These are phyloP conservation scores for Ennomos quercinarius DNA, from an alignment of 2,888 invertebrate genomes.

Conservation along the genomic window DNA sequence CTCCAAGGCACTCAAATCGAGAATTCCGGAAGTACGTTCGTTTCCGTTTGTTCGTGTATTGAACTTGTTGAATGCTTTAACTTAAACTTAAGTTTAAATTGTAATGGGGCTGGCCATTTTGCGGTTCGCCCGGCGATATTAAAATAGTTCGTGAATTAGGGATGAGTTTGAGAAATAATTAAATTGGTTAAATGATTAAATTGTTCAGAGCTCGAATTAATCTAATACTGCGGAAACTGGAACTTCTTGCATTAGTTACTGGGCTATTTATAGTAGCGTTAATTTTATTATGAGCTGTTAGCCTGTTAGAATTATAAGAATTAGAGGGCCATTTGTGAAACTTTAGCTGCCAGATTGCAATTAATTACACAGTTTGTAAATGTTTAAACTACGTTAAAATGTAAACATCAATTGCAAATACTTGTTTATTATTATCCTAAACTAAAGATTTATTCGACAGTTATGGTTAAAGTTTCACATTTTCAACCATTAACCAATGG, in stretches of 20 bases:
- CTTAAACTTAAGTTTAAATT: constrained; percentile 8
- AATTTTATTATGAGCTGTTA: too few species aligned
- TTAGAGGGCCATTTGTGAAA: too few species aligned
- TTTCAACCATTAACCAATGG: too few species aligned
- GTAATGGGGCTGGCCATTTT: constrained; percentile 10
- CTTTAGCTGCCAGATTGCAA: too few species aligned
- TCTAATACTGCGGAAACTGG: background rate
- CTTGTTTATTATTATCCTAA: too few species aligned
- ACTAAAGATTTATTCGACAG: too few species aligned
- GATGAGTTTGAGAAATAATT: background rate
- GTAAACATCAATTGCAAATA: too few species aligned
- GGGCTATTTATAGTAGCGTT: background rate
- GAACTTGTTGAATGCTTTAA: constrained; percentile 24
- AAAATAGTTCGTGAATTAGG: constrained; percentile 21
- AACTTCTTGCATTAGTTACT: background rate
- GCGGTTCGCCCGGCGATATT: constrained; percentile 16
- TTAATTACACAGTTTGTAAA: too few species aligned
- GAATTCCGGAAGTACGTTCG: background rate
- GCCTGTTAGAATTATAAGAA: too few species aligned
- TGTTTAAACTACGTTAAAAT: too few species aligned
- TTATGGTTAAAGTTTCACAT: too few species aligned
- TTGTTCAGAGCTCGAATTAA: constrained; percentile 6
- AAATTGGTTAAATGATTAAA: background rate
- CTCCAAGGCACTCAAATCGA: background rate
- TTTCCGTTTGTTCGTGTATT: background rate